Evolutionary conservation across 2,797 vertebrate species (phyloP).

Genomic region (Cirrhinus molitorella): DNA sequence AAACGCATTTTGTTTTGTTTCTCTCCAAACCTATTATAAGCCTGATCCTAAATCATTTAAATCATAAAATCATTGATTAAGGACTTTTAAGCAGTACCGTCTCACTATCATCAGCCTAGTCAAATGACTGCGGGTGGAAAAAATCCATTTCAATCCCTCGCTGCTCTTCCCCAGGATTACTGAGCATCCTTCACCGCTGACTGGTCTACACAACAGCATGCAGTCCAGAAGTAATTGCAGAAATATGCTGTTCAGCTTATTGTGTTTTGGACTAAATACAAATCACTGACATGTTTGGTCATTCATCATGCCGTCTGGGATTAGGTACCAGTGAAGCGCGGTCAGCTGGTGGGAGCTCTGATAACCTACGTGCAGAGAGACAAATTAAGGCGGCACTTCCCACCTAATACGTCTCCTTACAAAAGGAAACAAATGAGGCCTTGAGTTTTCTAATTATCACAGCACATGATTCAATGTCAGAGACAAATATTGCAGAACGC

Average conservation of each 20-base stretch:
- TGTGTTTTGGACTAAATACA: constrained; percentile 57
- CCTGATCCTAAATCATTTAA: constrained; percentile 67
- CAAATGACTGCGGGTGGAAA: constrained; percentile 73
- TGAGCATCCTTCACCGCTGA: constrained; percentile 72
- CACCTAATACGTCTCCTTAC: constrained; percentile 62
- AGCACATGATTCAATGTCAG: constrained; percentile 60
- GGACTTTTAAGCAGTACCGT: constrained; percentile 70
- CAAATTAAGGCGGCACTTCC: constrained; percentile 44
- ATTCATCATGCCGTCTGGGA: constrained; percentile 53
- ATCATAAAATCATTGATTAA: constrained; percentile 74
- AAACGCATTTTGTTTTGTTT: constrained; percentile 58
- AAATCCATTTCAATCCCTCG: constrained; percentile 77
- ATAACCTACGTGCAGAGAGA: constrained; percentile 43
- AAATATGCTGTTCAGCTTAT: constrained; percentile 61
- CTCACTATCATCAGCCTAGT: constrained; percentile 70
- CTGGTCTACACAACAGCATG: constrained; percentile 66
- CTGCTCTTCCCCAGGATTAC: constrained; percentile 71
- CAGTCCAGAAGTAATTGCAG: constrained; percentile 49
- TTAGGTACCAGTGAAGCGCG: constrained; percentile 28
- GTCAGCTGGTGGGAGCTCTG: constrained; percentile 24
- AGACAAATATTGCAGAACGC: constrained; percentile 76
- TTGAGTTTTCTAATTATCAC: constrained; percentile 81
- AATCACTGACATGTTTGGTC: constrained; percentile 60
- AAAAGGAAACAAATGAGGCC: constrained; percentile 78
- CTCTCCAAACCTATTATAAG: constrained; percentile 70